Evolutionary conservation across 1,140 invertebrate genomes (phyloP), one percentile per base, ranked within the genome.

Genomic region (Drosophila tani): DNA sequence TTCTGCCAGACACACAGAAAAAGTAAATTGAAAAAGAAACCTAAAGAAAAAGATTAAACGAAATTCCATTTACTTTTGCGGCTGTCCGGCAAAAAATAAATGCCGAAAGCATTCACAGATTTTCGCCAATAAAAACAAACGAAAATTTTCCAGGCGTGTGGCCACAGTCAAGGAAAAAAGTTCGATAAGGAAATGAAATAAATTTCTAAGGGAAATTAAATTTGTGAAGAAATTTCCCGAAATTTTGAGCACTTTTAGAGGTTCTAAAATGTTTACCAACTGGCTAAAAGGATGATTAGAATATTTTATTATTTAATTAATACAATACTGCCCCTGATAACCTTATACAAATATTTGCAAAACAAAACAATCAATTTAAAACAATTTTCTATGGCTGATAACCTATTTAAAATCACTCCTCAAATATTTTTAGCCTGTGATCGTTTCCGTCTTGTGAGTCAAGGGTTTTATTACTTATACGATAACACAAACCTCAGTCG

Each of bases 101-200:
- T 40, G 27, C 43, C 50, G 8, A 56, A 70, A 55, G 41, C 45
- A 24, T 58, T 71, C 24, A 80, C 78, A 65, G 64, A 75, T 81
- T 81, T 62, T 49, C 7, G 45, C 29, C 38, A 58, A 51, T 50
- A 47, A 43, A 63, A 67, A 50, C 38, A 38, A 47, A 51, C 19
- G 40, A 62, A 85, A 74, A 75, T 21, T 73, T 84, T 84, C 73
- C 82, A 84, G 66, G 66, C 74, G 59, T 53, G 50, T 40, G 55
- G 11, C 21, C 12, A 47, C 60, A 66, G 27, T 8, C 82, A 47
- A 43, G 5, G 45, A 11, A 70, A 85, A 85, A 78, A 59, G 59
- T 81, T 85, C 8, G 47, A 46, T 2, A 29, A 15, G 21, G 21
- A 24, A 24, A 24, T 24, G 3, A 24, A 24, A 3, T 2, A 24